These are phyloP conservation scores for Fistularia tabacaria DNA, from an alignment of 2,797 vertebrate species.

Conservation along the genomic window DNA sequence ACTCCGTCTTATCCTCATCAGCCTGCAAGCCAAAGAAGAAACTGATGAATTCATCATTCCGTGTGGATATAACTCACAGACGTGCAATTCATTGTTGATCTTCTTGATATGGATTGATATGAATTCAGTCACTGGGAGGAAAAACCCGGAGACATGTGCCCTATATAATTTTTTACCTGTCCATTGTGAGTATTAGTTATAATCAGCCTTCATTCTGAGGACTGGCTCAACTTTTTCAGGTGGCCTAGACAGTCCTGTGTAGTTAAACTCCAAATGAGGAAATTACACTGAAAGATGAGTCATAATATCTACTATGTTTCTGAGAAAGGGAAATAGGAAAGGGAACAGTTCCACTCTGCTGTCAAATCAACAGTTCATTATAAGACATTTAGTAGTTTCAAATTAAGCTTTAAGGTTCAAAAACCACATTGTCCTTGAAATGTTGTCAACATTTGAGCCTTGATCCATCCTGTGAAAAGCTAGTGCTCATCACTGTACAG, in stretches of 20 bases:
- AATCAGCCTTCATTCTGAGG: too few species aligned
- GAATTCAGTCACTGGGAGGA: neutral
- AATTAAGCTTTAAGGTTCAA: constrained; percentile 19
- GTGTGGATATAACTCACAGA: constrained; percentile 7
- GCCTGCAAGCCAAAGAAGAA: constrained; percentile 21
- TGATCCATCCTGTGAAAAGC: constrained; percentile 40
- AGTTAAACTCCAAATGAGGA: constrained; percentile 38
- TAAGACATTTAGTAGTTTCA: constrained; percentile 22
- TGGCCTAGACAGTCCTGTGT: too few species aligned
- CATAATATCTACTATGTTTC: constrained; percentile 11
- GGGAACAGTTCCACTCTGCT: constrained; percentile 17
- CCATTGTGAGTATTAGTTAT: too few species aligned
- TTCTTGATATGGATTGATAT: neutral
- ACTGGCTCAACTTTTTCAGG: too few species aligned
- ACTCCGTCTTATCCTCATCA: constrained; percentile 25
- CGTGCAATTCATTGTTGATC: neutral
- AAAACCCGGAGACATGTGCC: neutral
- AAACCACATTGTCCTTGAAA: constrained; percentile 7
- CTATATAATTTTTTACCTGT: neutral
- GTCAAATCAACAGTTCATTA: constrained; percentile 29
- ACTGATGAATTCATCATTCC: constrained; percentile 8
- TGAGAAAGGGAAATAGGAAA: constrained; percentile 32
- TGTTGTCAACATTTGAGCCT: constrained; percentile 31
- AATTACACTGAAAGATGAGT: constrained; percentile 15
- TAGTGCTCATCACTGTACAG: constrained; percentile 38